Conservation (phyloP, 1,140 invertebrate species). For the Drosophila pectinifera region DNA sequence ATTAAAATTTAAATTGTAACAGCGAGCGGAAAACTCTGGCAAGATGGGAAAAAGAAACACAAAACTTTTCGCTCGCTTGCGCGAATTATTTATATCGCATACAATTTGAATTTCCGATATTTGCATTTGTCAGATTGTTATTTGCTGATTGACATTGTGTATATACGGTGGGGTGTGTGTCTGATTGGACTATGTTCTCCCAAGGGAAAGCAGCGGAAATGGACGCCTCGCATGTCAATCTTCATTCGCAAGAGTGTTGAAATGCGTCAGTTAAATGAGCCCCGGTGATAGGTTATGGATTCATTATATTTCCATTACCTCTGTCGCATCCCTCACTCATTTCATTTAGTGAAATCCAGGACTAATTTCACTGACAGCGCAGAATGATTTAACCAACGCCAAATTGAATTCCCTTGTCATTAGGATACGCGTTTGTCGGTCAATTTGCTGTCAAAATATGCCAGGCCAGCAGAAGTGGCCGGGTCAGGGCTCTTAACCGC, state of each 20-base stretch:
- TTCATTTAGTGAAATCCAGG: slow-evolving; percentile 15
- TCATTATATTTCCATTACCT: slow-evolving; percentile 24
- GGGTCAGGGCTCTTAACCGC: slow-evolving; percentile 51
- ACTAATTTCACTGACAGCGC: slow-evolving; percentile 19
- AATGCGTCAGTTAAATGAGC: slow-evolving; percentile 5
- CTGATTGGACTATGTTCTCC: slow-evolving; percentile 50
- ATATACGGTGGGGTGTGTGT: background rate
- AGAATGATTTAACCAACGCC: slow-evolving; percentile 21
- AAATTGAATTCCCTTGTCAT: slow-evolving; percentile 33
- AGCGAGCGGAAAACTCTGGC: slow-evolving; percentile 5
- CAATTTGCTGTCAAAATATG: slow-evolving; percentile 49
- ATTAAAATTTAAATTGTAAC: slow-evolving; percentile 63
- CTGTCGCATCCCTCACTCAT: slow-evolving; percentile 2
- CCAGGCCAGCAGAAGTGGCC: slow-evolving; percentile 18
- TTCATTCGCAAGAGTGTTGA: slow-evolving; percentile 22
- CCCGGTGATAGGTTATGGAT: slow-evolving; percentile 6
- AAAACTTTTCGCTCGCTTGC: slow-evolving; percentile 10
- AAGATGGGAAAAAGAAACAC: background rate
- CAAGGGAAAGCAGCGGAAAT: slow-evolving; percentile 35
- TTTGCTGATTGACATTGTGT: slow-evolving; percentile 63
- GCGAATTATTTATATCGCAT: slow-evolving; percentile 44
- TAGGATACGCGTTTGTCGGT: slow-evolving; percentile 31
- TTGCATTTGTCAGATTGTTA: slow-evolving; percentile 75
- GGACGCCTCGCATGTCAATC: slow-evolving; percentile 49
- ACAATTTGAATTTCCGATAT: slow-evolving; percentile 58